Evolutionary conservation across 2,888 invertebrate genomes (phyloP).

Genomic region (Ceraclea dissimilis): DNA sequence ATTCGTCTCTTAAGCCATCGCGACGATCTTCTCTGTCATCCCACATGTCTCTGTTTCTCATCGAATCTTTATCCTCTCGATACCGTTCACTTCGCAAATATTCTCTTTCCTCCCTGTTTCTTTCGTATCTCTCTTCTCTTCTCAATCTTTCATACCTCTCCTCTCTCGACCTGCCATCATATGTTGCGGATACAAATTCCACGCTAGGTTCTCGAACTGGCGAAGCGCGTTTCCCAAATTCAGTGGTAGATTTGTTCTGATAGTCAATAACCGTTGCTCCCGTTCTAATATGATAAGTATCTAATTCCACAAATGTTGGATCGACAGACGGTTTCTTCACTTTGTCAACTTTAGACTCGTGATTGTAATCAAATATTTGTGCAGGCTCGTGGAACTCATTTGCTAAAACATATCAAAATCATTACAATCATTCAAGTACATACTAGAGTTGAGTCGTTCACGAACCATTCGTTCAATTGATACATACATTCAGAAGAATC

Average conservation of each 20-base stretch:
- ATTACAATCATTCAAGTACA: not conserved
- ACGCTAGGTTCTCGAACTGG: constrained; percentile 3
- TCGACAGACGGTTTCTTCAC: not conserved
- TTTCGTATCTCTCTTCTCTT: constrained; percentile 28
- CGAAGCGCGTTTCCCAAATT: constrained; percentile 1
- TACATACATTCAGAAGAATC: too few relatives aligned
- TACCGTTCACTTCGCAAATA: constrained; percentile 20
- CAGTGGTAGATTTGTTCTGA: constrained; percentile 22
- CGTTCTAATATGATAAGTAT: constrained; percentile 11
- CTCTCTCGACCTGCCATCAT: constrained; percentile 30
- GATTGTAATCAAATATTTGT: constrained; percentile 65
- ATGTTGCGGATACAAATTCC: constrained; percentile 3
- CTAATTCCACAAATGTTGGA: constrained; percentile 10
- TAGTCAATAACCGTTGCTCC: constrained; percentile 16
- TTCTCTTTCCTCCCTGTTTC: constrained; percentile 9
- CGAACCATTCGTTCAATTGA: too few relatives aligned
- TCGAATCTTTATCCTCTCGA: constrained; percentile 27
- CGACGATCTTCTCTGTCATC: constrained; percentile 27
- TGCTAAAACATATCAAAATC: constrained; percentile 29
- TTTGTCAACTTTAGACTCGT: constrained; percentile 40
- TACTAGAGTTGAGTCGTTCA: too few relatives aligned
- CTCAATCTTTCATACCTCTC: constrained; percentile 26
- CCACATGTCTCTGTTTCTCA: constrained; percentile 28
- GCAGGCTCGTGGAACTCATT: constrained; percentile 55
- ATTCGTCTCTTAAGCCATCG: constrained; percentile 21